Evolutionary conservation across 2,113 vertebrate species (phyloP).

Genomic region (Atherinomorus stipes): DNA sequence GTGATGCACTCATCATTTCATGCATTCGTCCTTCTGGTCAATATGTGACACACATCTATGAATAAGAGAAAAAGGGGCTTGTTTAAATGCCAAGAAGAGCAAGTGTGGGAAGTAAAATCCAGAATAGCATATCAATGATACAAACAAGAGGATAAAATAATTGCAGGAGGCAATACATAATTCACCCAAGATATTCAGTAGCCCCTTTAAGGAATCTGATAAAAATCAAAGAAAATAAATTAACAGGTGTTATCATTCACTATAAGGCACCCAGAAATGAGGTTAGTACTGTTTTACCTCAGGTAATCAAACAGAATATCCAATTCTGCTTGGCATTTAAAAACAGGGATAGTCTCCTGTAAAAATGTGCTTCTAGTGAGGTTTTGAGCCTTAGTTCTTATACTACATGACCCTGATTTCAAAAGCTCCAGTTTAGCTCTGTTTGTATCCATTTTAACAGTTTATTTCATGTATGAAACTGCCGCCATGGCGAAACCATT

Average conservation of each 20-base stretch:
- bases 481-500: slow-evolving; percentile 23
- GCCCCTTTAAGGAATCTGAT: no score
- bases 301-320: neutral
- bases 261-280: no score
- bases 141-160: no score
- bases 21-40: slow-evolving; percentile 2
- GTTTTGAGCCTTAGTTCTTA: neutral
- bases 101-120: no score
- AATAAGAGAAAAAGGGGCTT: neutral
- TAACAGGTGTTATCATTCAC: no score
- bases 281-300: neutral
- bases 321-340: neutral
- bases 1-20: neutral
- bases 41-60: neutral
- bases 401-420: neutral
- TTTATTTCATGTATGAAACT: neutral
- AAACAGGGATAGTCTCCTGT: neutral
- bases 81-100: no score
- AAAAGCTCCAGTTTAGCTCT: slow-evolving; percentile 9
- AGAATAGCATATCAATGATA: no score
- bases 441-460: neutral
- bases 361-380: neutral
- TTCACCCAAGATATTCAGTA: no score
- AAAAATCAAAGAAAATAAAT: no score
- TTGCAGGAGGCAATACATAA: no score